Evolutionary conservation across 1,140 invertebrate species (phyloP), one percentile per base, ranked within the genome.

Genomic region (Lamellibrachia luymesi): DNA sequence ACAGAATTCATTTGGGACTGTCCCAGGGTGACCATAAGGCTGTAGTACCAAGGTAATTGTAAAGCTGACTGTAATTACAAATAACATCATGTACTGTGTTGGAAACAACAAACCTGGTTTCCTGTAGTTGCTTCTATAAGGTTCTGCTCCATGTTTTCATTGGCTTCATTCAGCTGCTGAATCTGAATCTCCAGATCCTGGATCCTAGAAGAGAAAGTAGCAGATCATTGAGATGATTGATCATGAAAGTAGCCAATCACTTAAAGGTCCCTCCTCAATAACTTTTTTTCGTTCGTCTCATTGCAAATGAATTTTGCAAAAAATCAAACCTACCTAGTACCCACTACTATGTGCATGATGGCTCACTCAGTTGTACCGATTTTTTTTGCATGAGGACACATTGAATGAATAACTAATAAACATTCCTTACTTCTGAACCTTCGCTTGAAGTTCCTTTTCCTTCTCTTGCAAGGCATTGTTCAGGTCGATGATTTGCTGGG

Each of bases 401-500:
- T 38, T 38, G 38, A 38, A 38, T 38, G 38, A 38, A 38, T 38
- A 38, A 38, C 38, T 51, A 92, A 90, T 93, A 91, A 51, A 17
- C 22, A 92, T 90, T 92, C 95, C 96, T 96, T 97, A 98, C 98
- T 97, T 97, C 50, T 97, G 94, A 96, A 98, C 98, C 96, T 98
- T 98, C 38, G 96, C 95, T 51, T 97, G 97, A 91, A 98, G 95
- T 94, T 97, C 97, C 95, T 98, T 98, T 94, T 98, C 98, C 95
- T 98, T 97, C 94, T 98, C 98, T 96, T 98, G 98, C 38, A 99
- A 96, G 96, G 97, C 97, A 93, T 97, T 97, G 97, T 98, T 98
- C 2, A 99, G 97, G 96, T 98, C 98, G 91, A 99, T 98, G 93
- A 99, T 98, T 96, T 98, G 98, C 95, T 99, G 98, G 0, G 98